Base-by-base conservation (phyloP, 2,113 vertebrate species). In the Atlantisia rogersi region DNA sequence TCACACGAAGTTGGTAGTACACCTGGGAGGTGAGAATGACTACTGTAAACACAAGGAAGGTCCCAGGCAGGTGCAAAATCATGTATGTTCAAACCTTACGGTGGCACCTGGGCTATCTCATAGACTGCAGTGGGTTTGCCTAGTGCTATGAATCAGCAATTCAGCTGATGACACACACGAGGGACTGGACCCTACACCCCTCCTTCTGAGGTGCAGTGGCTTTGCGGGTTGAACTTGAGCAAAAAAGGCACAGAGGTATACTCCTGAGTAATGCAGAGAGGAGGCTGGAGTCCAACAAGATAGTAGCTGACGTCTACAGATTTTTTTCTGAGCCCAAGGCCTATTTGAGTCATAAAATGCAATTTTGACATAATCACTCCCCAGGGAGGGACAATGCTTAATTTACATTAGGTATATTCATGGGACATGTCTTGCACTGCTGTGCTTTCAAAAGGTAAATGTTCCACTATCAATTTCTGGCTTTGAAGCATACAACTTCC, bases 1-100 rank as follows among this genome's bases (percentile, higher is more conserved):
- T 32, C 37, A 73, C 19, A 37, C 13, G 76, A 63, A 97, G 62
- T 10, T 52, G 73, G 68, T 76, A 78, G 74, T 98, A 98, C 3
- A 98, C 93, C 98, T 98, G 58, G 21, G 40, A 85, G 85, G 21
- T 65, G 35, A 92, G 69, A 90, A 82, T 2, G 10, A 82, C 11
- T 14, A 29, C 21, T 31, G 21, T 94, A 65, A 95, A 35, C 32
- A 64, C 15, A 80, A 83, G 24, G 24, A 56, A 75, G 9, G 15
- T 31, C 8, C 53, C 44, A 63, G 21, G 10, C 6, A 67, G 44
- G 12, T 71, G 20, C 14, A 63, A 91, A 92, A 63, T 42, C 26
- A 69, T 26, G 8, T 44, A 15, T 52, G 42, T 35, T 68, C 15
- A 63, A 79, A 71, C 39, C 12, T 53, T n/a, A 24, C 17, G 16